Evolutionary conservation across 2,888 invertebrate species (phyloP).

Genomic region (Portevinia maculata): DNA sequence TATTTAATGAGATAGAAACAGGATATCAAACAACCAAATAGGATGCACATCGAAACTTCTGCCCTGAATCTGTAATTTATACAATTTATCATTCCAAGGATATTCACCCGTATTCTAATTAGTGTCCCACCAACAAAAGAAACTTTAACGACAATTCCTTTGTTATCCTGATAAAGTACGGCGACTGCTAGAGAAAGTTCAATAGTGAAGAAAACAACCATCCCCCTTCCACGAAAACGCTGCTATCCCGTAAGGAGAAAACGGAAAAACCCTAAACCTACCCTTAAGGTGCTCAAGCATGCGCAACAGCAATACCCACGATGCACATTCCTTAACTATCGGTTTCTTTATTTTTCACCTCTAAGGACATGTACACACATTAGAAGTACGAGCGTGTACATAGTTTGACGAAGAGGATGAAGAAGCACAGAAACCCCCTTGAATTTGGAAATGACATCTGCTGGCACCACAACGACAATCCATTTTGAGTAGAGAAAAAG

Average conservation of each 20-base stretch:
- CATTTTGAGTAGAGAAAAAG: constrained; percentile 34
- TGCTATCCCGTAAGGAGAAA: constrained; percentile 39
- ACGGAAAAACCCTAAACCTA: constrained; percentile 23
- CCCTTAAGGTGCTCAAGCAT: constrained; percentile 69
- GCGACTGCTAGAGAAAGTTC: constrained; percentile 3
- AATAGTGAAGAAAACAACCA: neutral
- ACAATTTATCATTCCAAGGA: constrained; percentile 62
- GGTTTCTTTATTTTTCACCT: constrained; percentile 54
- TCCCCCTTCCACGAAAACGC: constrained; percentile 2
- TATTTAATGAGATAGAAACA: constrained; percentile 61
- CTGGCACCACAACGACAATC: constrained; percentile 43
- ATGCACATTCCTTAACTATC: constrained; percentile 41
- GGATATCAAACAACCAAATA: constrained; percentile 29
- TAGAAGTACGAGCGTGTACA: constrained; percentile 9
- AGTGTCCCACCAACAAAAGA: constrained; percentile 55
- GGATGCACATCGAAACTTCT: constrained; percentile 27
- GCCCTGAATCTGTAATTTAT: constrained; percentile 63
- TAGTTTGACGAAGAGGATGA: neutral
- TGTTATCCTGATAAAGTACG: constrained; percentile 24
- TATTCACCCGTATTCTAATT: constrained; percentile 49
- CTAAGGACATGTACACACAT: constrained; percentile 68
- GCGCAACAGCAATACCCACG: constrained; percentile 64
- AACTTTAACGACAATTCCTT: constrained; percentile 57
- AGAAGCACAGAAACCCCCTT: constrained; percentile 44
- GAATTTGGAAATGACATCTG: constrained; percentile 60